These are phyloP conservation scores for Harpagoxenus sublaevis DNA, from an alignment of 2,888 invertebrate genomes.

Conservation along the genomic window DNA sequence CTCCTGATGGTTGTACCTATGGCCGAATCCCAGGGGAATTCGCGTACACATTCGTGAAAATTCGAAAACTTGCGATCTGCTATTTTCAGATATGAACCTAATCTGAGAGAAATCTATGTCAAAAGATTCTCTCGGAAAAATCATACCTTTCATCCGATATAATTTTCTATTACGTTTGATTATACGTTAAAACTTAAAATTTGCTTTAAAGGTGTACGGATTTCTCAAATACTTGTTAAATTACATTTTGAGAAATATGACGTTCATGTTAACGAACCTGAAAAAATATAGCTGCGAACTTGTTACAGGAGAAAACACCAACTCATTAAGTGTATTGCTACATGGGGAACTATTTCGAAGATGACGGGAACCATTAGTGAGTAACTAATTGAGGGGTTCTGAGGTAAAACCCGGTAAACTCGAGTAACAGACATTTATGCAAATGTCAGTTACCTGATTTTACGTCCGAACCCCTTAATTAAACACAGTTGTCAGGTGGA, in stretches of 20 bases:
- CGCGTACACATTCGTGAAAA: constrained; percentile 18
- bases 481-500: constrained; percentile 51
- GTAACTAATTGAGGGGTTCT: constrained; percentile 55
- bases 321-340: constrained; percentile 57
- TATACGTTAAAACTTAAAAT: not conserved
- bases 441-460: constrained; percentile 58
- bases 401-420: constrained; percentile 53
- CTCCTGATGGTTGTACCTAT: not conserved
- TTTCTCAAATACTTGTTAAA: not conserved
- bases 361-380: constrained; percentile 54
- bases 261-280: not conserved
- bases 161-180: not conserved
- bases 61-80: not conserved
- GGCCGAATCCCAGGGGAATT: constrained; percentile 35
- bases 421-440: constrained; percentile 54
- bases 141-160: not conserved
- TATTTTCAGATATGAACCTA: not conserved
- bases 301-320: constrained; percentile 36
- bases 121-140: not conserved
- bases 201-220: not conserved
- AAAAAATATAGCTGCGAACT: constrained; percentile 31
- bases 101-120: not conserved
- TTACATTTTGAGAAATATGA: constrained; percentile 20
- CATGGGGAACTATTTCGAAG: constrained; percentile 52
- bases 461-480: constrained; percentile 51